These are phyloP conservation scores for Heliconius congener DNA, from an alignment of 1,140 invertebrate genomes.

Conservation along the genomic window DNA sequence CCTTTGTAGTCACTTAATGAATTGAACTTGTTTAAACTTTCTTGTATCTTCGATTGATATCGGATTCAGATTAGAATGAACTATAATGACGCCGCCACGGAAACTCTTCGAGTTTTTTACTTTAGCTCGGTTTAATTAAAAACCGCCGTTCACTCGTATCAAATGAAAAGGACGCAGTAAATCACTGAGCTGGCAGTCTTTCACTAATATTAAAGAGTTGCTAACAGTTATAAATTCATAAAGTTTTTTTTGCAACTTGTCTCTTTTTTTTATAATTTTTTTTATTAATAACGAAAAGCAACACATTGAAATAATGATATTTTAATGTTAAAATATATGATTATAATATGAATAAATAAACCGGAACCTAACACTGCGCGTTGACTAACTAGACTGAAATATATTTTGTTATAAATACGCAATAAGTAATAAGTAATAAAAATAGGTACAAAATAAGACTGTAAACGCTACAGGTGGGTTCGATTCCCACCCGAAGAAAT, in stretches of 20 bases:
- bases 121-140: constrained; percentile 63
- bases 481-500: too few relatives aligned
- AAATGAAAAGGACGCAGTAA: constrained; percentile 38
- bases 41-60: constrained; percentile 58
- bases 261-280: neutral
- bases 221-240: neutral
- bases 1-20: constrained; percentile 53
- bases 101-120: constrained; percentile 54
- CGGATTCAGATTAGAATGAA: constrained; percentile 55
- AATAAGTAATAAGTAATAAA: too few relatives aligned
- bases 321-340: neutral
- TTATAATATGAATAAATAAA: neutral
- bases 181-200: constrained; percentile 29
- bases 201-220: constrained; percentile 18
- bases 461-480: too few relatives aligned
- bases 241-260: neutral
- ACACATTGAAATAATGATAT: neutral
- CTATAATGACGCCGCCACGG: constrained; percentile 54
- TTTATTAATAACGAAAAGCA: neutral
- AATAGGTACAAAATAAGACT: too few relatives aligned
- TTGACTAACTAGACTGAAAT: too few relatives aligned
- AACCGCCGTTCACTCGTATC: constrained; percentile 41
- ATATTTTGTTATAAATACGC: too few relatives aligned
- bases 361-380: too few relatives aligned
- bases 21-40: constrained; percentile 70